Conservation (phyloP, 2,113 vertebrate genomes). For the Mus pahari region DNA sequence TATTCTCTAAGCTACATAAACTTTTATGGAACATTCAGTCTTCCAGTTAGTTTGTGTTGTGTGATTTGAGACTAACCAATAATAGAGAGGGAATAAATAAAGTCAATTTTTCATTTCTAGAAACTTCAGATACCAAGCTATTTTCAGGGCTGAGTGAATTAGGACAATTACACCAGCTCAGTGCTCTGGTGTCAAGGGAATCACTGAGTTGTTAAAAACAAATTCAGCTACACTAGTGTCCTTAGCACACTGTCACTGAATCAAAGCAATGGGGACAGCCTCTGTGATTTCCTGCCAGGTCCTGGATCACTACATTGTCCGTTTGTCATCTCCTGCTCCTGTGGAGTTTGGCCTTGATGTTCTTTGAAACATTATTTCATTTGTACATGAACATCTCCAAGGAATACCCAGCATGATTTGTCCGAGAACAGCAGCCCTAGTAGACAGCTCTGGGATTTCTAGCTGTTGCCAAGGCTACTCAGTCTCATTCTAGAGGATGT, state of each 20-base stretch:
- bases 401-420: slow-evolving; percentile 14
- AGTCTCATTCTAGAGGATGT: not conserved
- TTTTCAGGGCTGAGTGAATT: slow-evolving; percentile 63
- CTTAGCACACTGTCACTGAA: slow-evolving; percentile 64
- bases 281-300: slow-evolving; percentile 77
- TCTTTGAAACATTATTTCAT: slow-evolving; percentile 74
- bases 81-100: slow-evolving; percentile 22
- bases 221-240: slow-evolving; percentile 45
- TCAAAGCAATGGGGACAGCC: slow-evolving; percentile 62
- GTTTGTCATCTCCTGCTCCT: slow-evolving; percentile 70
- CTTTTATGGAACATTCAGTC: not conserved
- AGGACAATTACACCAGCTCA: slow-evolving; percentile 49
- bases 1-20: not conserved
- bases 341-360: slow-evolving; percentile 62
- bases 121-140: slow-evolving; percentile 17
- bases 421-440: not conserved
- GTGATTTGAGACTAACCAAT: slow-evolving; percentile 25
- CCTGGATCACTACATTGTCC: slow-evolving; percentile 63
- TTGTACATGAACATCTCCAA: slow-evolving; percentile 62
- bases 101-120: slow-evolving; percentile 39
- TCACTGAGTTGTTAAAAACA: slow-evolving; percentile 65
- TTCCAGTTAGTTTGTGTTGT: not conserved
- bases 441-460: not conserved
- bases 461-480: not conserved
- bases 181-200: slow-evolving; percentile 25